Evolutionary conservation across 2,113 vertebrate genomes (phyloP), one percentile per base, ranked within the genome.

Genomic region (Arothron firmamentum): DNA sequence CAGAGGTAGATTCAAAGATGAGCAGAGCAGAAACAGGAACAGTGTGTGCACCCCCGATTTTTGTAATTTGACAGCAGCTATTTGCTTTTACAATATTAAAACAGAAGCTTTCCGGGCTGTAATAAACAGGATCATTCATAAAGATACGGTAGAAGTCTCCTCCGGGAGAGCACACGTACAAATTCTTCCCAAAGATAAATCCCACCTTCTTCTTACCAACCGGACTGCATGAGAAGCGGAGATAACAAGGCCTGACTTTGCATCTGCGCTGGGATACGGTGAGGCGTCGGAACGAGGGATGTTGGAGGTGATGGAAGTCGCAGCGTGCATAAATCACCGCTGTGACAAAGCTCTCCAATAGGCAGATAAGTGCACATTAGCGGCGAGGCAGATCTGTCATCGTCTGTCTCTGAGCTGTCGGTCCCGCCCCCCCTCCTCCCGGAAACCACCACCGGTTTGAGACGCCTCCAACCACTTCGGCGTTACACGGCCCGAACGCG

Each of bases 311-410:
- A 81, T 78, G 70, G 76, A 66, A 78, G 78, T 52, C 67, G 56
- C 67, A 53, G 68, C 76, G 72, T 71, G 80, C 78, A 88, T 88
- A 88, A 89, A 89, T 91, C 86, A 89, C 60, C 47, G 53, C 55
- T 58, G 67, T 85, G 84, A 85, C 87, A 87, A 75, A 80, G 82
- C 74, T 80, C 82, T 80, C 79, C 83, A 85, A 86, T 85, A 83
- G 78, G 78, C 83, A 85, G 88, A 88, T 88, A 88, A 89, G 86
- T 89, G 84, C 87, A 83, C 81, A 85, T 88, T 90, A 88, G 77
- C 70, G 51, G 76, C 59, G 42, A 80, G 68, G 80, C 77, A 71
- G 84, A 85, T 89, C 81, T 86, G 88, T 90, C 87, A 86, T 83
- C 76, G 50, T 69, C 70, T 77, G 79, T 53, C 74, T 72, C 46